Conservation (phyloP, 2,797 vertebrate species). For the Cercopithecus mitis region DNA sequence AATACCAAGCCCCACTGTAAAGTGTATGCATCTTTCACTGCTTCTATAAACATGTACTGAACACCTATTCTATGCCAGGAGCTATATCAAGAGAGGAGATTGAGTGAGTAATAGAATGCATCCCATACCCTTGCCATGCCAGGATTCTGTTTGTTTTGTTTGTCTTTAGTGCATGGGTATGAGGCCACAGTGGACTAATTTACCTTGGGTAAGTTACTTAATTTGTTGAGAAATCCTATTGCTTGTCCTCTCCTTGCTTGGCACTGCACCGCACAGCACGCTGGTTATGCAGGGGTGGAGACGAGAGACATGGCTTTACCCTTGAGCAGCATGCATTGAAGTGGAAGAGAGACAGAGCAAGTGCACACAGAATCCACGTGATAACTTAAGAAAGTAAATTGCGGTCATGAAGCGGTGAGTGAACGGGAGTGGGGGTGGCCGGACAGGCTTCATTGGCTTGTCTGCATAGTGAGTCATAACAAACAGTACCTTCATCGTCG, state of each 20-base stretch:
- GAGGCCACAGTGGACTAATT: neutral
- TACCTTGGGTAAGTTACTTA: too few species aligned
- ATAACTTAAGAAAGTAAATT: too few species aligned
- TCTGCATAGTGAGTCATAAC: neutral
- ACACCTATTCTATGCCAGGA: neutral
- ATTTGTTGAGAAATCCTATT: neutral
- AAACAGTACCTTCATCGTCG: fast-evolving
- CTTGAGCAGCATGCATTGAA: neutral
- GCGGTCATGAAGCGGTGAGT: neutral
- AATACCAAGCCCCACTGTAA: neutral
- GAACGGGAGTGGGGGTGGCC: neutral
- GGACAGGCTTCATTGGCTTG: neutral
- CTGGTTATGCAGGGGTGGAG: too few species aligned
- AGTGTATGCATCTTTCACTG: too few species aligned
- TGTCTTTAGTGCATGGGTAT: neutral
- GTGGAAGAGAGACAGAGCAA: neutral
- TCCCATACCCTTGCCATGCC: fast-evolving
- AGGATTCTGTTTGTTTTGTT: neutral
- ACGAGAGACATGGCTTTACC: neutral
- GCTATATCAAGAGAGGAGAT: neutral
- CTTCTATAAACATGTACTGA: neutral
- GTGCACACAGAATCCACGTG: neutral
- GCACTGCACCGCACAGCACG: fast-evolving
- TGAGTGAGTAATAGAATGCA: neutral
- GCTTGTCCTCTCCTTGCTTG: too few species aligned